Conservation (phyloP, 2,797 vertebrate species). For the Thripadectes ignobilis region DNA sequence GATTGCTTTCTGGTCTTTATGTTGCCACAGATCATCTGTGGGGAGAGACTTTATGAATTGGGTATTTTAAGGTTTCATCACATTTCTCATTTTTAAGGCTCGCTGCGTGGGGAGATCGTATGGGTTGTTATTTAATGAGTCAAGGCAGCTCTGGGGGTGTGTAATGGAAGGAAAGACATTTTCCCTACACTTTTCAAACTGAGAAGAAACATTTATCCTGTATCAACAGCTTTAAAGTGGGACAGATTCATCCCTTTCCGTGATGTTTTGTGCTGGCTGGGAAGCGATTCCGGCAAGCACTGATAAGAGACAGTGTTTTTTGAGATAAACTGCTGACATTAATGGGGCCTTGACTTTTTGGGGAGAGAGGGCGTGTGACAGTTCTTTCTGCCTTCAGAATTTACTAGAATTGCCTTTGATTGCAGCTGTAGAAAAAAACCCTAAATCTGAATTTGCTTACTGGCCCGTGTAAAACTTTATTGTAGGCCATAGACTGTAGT, state of each 20-base stretch:
- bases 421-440: not conserved
- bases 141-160: not conserved
- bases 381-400: not conserved
- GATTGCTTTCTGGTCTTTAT: not conserved
- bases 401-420: not conserved
- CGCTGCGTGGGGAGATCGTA: not conserved
- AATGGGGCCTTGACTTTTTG: not conserved
- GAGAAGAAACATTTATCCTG: not conserved
- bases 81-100: not conserved
- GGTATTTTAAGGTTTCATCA: not conserved
- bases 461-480: not conserved
- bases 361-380: not conserved
- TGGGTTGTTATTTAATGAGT: not conserved
- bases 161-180: not conserved
- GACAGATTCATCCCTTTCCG: not conserved
- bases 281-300: not conserved
- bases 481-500: not conserved
- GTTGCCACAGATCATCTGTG: not conserved
- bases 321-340: slow-evolving; percentile 7
- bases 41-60: not conserved
- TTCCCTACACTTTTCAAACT: not conserved
- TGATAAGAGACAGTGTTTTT: not conserved
- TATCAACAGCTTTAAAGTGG: not conserved
- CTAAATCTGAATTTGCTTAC: not conserved
- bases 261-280: not conserved